Conservation (phyloP, 1,140 invertebrate species). For the Delia radicum region DNA sequence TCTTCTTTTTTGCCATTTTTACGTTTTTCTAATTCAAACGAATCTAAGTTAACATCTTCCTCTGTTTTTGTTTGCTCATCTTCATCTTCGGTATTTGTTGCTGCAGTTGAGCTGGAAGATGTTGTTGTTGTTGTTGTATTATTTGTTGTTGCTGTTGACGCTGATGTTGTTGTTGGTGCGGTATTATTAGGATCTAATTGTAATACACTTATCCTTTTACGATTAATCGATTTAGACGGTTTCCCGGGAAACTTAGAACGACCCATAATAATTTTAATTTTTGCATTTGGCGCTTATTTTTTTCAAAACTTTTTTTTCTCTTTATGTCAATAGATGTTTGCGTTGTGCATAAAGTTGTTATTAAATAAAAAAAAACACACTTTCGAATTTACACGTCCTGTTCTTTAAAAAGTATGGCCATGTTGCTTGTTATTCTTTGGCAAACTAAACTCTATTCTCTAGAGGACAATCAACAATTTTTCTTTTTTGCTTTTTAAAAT, state of each 20-base stretch:
- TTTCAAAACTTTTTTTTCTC: neutral
- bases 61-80: slow-evolving; percentile 3
- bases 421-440: neutral
- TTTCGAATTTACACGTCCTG: neutral
- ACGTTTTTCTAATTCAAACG: slow-evolving; percentile 31
- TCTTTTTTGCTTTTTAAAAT: neutral
- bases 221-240: slow-evolving; percentile 79
- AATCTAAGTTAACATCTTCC: slow-evolving; percentile 4
- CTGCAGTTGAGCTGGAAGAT: neutral
- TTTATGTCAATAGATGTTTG: neutral
- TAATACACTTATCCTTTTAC: slow-evolving; percentile 77
- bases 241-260: slow-evolving; percentile 77
- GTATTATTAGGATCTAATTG: slow-evolving; percentile 58
- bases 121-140: neutral
- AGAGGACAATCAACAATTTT: neutral
- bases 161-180: slow-evolving; percentile 37
- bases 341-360: neutral
- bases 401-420: neutral
- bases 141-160: neutral
- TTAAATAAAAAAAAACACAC: neutral
- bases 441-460: neutral
- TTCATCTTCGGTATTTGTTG: neutral
- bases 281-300: slow-evolving; percentile 29
- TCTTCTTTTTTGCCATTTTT: slow-evolving; percentile 51
- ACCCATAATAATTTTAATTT: slow-evolving; percentile 45